A percentile compares a stretch with the other conserved stretches of the same genome.
These are phyloP conservation scores for Emydura subglobosa DNA, from an alignment of 2,113 vertebrate species.

Conservation along the genomic window DNA sequence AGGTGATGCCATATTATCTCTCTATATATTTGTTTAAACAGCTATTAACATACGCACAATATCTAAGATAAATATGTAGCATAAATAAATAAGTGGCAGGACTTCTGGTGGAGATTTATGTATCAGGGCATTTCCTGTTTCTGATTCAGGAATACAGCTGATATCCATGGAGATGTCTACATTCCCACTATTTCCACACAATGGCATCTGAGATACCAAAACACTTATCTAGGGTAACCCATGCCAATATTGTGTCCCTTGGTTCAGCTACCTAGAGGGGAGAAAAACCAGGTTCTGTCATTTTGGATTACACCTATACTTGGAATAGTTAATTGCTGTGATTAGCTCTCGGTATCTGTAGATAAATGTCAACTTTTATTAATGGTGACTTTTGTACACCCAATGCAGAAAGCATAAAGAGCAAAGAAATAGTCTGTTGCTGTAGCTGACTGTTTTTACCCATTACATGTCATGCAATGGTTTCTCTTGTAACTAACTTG, in stretches of 20 bases:
- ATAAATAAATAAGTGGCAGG: background rate
- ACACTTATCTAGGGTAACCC: background rate
- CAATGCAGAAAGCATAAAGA: background rate
- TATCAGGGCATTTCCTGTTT: background rate
- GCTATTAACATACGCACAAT: background rate
- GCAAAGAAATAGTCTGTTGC: background rate
- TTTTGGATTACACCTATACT: background rate
- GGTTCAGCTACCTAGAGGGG: background rate
- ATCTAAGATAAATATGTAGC: background rate
- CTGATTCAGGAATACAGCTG: background rate
- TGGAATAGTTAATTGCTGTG: background rate
- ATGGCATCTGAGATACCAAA: background rate
- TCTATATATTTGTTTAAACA: constrained; percentile 43
- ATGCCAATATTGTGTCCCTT: background rate
- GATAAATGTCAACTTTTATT: background rate
- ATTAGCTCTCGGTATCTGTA: background rate
- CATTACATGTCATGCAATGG: background rate
- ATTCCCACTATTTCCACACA: background rate
- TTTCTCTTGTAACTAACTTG: background rate
- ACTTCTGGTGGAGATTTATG: background rate
- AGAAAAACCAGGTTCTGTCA: background rate
- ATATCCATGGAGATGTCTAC: background rate
- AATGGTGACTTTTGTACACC: background rate
- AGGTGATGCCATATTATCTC: constrained; percentile 35
- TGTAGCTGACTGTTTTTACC: background rate